These are phyloP conservation scores for Rhogogaster chlorosoma DNA, from an alignment of 2,888 invertebrate genomes.

Conservation along the genomic window DNA sequence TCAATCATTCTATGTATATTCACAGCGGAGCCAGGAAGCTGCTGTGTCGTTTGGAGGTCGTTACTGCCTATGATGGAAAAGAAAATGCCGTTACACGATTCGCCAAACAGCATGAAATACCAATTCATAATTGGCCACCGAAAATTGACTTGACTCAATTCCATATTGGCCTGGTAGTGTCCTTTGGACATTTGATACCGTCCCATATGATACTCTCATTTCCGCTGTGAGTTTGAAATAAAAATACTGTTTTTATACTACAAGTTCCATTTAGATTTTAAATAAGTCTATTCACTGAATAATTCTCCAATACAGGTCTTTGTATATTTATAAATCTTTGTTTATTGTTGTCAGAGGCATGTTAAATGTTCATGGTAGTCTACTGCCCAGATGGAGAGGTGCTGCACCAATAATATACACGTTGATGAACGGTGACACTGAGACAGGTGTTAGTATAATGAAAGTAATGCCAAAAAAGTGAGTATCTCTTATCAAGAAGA, in stretches of 20 bases:
- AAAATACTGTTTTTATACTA: not conserved
- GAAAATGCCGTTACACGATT: slow-evolving; percentile 85
- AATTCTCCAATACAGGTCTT: slow-evolving; percentile 30
- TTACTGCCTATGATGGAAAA: slow-evolving; percentile 83
- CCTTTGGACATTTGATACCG: slow-evolving; percentile 96
- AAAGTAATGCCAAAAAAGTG: slow-evolving; percentile 87
- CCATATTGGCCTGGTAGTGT: slow-evolving; percentile 94
- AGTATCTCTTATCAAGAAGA: slow-evolving; percentile 38
- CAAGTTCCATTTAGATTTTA: not conserved
- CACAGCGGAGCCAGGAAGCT: slow-evolving; percentile 79
- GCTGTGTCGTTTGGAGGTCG: slow-evolving; percentile 83
- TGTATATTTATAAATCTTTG: slow-evolving; percentile 29
- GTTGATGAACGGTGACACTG: slow-evolving; percentile 88
- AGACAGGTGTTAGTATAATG: slow-evolving; percentile 94
- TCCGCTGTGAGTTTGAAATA: slow-evolving; percentile 83
- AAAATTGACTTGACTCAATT: slow-evolving; percentile 79
- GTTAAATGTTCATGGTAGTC: slow-evolving; percentile 95
- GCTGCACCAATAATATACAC: slow-evolving; percentile 95
- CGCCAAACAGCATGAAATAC: slow-evolving; percentile 82
- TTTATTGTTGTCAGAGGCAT: slow-evolving; percentile 85
- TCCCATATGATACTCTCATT: slow-evolving; percentile 86
- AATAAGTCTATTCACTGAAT: not conserved
- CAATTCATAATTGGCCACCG: slow-evolving; percentile 85
- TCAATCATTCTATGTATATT: not conserved
- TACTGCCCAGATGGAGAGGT: slow-evolving; percentile 95